These are phyloP conservation scores for Entelurus aequoreus DNA, from an alignment of 2,113 vertebrate genomes.

Conservation along the genomic window DNA sequence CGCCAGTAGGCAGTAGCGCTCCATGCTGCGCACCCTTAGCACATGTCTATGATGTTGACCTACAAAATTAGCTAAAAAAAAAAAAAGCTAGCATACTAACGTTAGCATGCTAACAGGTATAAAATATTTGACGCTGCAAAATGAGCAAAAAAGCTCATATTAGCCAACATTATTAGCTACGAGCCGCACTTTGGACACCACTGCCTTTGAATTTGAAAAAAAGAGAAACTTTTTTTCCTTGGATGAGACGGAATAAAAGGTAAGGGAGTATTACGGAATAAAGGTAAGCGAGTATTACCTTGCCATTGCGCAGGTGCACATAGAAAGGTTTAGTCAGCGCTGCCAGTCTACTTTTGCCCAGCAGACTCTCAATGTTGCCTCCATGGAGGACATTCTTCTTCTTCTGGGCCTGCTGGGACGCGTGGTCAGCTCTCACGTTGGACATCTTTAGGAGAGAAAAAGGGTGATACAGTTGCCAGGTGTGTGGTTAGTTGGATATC, in stretches of 20 bases:
- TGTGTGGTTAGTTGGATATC: too few relatives aligned
- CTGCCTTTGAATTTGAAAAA: neutral
- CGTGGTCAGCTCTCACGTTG: constrained; percentile 78
- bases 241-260: neutral
- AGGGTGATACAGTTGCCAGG: too few relatives aligned
- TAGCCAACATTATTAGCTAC: too few relatives aligned
- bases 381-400: constrained; percentile 83
- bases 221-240: neutral
- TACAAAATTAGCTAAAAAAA: too few relatives aligned
- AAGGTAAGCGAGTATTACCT: constrained; percentile 68
- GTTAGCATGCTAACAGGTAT: neutral
- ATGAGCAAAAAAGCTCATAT: too few relatives aligned
- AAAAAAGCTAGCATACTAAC: too few relatives aligned
- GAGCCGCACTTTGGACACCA: neutral
- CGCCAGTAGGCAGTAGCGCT: too few relatives aligned
- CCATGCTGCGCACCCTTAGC: too few relatives aligned
- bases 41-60: too few relatives aligned
- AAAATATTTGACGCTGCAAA: neutral
- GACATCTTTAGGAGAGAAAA: constrained; percentile 72
- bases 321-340: constrained; percentile 83
- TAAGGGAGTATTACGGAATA: neutral
- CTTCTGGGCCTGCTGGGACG: constrained; percentile 64
- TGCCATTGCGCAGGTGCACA: constrained; percentile 83
- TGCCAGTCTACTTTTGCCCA: constrained; percentile 74
- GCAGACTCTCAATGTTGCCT: constrained; percentile 69